Percentiles rank a stretch among this genome's conserved stretches.
Evolutionary conservation across 2,113 vertebrate species (phyloP).

Genomic region (Cryptomyrus ogoouensis): DNA sequence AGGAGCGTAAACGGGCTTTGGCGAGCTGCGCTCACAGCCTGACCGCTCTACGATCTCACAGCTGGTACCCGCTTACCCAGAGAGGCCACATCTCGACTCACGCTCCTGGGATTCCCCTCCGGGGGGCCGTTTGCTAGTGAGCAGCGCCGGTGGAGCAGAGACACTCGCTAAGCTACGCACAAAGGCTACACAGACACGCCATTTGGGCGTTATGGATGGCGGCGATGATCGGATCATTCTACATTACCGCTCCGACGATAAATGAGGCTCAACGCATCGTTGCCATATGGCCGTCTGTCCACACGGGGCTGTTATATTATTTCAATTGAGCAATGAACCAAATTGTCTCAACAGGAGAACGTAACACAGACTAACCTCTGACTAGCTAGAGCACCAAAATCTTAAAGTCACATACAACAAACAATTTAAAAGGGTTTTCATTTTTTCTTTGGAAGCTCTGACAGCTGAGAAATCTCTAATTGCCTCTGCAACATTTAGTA

Average conservation of each 20-base stretch:
- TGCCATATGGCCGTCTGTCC: conserved; percentile 1
- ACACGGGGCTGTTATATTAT: background rate
- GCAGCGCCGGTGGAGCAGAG: background rate
- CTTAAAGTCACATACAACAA: background rate
- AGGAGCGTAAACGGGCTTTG: background rate
- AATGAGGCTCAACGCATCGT: background rate
- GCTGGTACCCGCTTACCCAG: background rate
- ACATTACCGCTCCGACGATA: background rate
- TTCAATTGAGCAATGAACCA: background rate
- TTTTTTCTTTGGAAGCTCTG: background rate
- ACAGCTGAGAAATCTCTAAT: background rate
- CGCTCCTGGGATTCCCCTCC: background rate
- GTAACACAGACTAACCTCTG: background rate
- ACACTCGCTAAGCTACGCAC: background rate
- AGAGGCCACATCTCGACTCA: background rate
- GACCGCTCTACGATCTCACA: background rate
- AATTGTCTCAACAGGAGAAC: background rate
- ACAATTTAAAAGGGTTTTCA: background rate
- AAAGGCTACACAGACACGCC: background rate
- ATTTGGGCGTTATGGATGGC: background rate
- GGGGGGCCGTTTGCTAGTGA: background rate
- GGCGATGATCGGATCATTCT: background rate
- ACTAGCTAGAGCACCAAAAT: background rate
- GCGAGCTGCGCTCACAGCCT: background rate
- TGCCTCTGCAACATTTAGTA: background rate